Evolutionary conservation across 1,140 invertebrate species (phyloP).

Genomic region (Notospermus geniculatus): DNA sequence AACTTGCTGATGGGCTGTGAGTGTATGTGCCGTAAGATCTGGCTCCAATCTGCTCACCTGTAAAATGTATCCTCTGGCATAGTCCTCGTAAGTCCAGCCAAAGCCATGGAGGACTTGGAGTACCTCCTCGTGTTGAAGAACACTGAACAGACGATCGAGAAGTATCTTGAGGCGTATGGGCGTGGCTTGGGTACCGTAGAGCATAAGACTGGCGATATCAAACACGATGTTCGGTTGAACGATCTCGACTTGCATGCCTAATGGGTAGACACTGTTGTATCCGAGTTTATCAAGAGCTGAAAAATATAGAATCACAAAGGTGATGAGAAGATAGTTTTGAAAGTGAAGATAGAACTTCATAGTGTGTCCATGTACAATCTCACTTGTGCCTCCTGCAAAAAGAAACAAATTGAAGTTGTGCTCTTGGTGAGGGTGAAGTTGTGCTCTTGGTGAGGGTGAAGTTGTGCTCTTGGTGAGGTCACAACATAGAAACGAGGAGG

Average conservation of each 20-base stretch:
- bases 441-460: too few relatives aligned
- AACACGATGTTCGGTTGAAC: constrained; percentile 77
- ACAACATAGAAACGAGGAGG: too few relatives aligned
- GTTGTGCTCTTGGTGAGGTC: too few relatives aligned
- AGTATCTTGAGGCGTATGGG: constrained; percentile 81
- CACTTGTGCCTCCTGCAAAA: too few relatives aligned
- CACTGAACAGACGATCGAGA: constrained; percentile 76
- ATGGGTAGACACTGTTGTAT: constrained; percentile 58
- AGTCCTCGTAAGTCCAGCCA: constrained; percentile 83
- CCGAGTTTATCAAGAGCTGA: constrained; percentile 66
- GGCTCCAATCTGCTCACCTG: constrained; percentile 62
- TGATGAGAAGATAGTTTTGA: constrained; percentile 3
- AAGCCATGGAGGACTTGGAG: constrained; percentile 76
- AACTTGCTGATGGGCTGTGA: too few relatives aligned
- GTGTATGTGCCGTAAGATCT: too few relatives aligned
- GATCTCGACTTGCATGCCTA: constrained; percentile 59
- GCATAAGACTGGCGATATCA: constrained; percentile 80
- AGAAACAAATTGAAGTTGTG: too few relatives aligned
- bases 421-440: too few relatives aligned
- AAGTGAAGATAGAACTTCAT: too few relatives aligned
- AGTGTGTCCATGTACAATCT: too few relatives aligned
- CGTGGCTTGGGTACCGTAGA: constrained; percentile 80
- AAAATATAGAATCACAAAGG: constrained; percentile 40
- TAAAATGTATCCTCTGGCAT: constrained; percentile 79
- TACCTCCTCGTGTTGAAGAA: constrained; percentile 75